Evolutionary conservation across 2,888 invertebrate genomes (phyloP).

Genomic region (Herminia tarsipennalis): DNA sequence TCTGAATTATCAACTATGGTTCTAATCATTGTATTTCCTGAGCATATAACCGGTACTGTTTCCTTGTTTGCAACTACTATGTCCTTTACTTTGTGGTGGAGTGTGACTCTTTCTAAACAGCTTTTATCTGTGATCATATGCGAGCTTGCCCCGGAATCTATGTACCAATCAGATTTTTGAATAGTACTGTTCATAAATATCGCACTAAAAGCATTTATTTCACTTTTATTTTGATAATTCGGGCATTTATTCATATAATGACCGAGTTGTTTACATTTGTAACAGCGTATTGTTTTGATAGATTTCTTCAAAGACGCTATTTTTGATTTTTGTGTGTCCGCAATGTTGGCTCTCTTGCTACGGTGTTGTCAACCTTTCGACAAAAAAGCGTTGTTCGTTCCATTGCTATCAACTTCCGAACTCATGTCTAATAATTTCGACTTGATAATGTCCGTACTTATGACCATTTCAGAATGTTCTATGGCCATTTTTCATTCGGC

Average conservation of each 20-base stretch:
- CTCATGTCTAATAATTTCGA: slow-evolving; percentile 24
- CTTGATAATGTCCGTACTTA: too few species aligned
- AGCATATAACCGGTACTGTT: slow-evolving; percentile 4
- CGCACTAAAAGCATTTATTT: background rate
- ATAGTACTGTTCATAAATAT: background rate
- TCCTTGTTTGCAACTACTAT: slow-evolving; percentile 1
- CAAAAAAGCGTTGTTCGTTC: slow-evolving; percentile 9
- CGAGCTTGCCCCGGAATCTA: slow-evolving; percentile 6
- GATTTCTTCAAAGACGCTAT: background rate
- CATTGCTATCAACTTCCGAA: slow-evolving; percentile 13
- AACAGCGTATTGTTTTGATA: slow-evolving; percentile 5
- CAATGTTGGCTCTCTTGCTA: slow-evolving; percentile 1
- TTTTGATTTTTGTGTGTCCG: background rate
- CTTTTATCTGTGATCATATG: background rate
- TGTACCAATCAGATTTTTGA: slow-evolving; percentile 4
- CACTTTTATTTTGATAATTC: background rate
- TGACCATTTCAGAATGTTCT: too few species aligned
- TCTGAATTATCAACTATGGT: background rate
- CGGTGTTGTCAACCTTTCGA: slow-evolving; percentile 17
- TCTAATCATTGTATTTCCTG: background rate
- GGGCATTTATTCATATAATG: background rate
- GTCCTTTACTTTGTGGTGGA: background rate
- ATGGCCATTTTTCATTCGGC: too few species aligned
- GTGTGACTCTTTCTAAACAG: background rate
- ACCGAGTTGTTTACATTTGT: background rate